Conservation (phyloP, 2,888 invertebrate species). For the Tipula helvola region DNA sequence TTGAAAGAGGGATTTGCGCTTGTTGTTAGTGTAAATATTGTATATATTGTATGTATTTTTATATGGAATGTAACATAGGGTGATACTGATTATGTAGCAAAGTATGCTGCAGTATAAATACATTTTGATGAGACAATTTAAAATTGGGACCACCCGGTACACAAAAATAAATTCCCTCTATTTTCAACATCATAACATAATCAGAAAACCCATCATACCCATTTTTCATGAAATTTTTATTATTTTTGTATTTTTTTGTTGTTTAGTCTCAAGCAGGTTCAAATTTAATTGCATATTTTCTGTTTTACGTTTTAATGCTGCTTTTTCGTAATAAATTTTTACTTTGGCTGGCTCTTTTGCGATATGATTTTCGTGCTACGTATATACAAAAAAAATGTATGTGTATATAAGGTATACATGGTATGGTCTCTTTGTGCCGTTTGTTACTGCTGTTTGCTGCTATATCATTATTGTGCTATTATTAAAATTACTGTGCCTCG, state of each 20-base stretch:
- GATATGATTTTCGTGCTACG: background rate
- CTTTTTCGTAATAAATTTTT: background rate
- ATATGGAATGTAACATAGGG: background rate
- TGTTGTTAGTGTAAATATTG: background rate
- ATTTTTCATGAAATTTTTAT: background rate
- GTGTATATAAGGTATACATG: background rate
- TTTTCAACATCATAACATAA: background rate
- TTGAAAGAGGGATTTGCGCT: background rate
- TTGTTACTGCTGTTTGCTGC: background rate
- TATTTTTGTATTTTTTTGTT: background rate
- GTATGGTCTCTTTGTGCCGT: background rate
- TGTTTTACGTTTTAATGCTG: background rate
- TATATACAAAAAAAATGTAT: background rate
- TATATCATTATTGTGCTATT: background rate
- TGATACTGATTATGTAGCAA: background rate
- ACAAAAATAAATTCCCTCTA: background rate
- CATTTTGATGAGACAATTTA: background rate
- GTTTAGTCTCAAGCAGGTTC: background rate
- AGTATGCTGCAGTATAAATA: background rate
- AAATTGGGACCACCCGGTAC: background rate
- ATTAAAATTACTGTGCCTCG: background rate
- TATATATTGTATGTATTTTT: background rate
- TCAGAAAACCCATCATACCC: background rate
- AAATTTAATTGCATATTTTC: slow-evolving; percentile 4
- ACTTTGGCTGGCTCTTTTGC: background rate